Base-by-base conservation (phyloP, 2,888 invertebrate genomes). In the Ischnus inquisitorius region DNA sequence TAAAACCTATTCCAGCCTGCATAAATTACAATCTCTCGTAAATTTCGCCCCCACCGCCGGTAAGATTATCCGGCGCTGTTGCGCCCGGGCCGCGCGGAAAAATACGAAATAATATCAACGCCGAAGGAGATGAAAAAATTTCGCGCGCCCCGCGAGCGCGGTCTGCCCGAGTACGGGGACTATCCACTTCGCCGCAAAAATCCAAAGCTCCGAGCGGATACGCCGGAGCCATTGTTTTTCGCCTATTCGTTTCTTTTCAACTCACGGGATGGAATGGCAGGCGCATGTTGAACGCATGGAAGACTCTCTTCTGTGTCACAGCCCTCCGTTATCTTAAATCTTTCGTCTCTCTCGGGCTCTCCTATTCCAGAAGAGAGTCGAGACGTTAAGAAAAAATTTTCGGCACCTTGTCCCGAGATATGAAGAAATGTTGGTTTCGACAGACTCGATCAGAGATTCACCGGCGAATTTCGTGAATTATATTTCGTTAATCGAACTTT, bases 221-320 rank as follows among this genome's bases (percentile, higher is more conserved):
- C 34, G 8, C 8, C 34, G 34, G 5, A 34, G 34, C 6, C 34
- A 1, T 34, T 34, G 4, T 34, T 34, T 34, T 34, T 34, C 1
- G 0, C n/a, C 12, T 46, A 46, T 0, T 46, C 3, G n/a, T 46
- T 46, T 46, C 16, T 39, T 74, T 19, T 14, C 12, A 72, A 84
- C 84, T 84, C 75, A 84, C 84, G 34, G 75, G 78, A 75, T 78
- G 75, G 48, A 60, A 25, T 22, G 75, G 71, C 62, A 77, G 74
- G 48, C 60, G 78, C 84, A 84, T 84, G 78, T 81, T 81, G 78
- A 78, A 39, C 54, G 81, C 84, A 84, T 81, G 84, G 72, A 79
- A 75, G 64, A 69, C 75, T 75, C 46, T 34, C 64, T 64, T 81
- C 77, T 22, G 12, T 64, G 54, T 65, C 75, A 39, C 81, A 69